These are phyloP conservation scores for Apocheima hispidaria DNA, from an alignment of 2,888 invertebrate genomes.

Conservation along the genomic window DNA sequence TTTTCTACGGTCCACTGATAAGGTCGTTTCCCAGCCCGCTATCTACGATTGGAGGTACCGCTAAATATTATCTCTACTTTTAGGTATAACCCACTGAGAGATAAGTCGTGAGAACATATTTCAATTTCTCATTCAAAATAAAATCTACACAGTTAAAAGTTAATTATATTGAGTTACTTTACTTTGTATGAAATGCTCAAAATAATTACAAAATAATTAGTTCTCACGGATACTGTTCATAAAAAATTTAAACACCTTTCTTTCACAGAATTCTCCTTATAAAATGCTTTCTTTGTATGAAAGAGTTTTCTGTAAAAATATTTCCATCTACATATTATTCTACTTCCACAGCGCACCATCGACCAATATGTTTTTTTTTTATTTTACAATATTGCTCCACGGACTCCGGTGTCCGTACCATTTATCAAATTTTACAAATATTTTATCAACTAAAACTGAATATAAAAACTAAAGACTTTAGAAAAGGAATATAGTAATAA, in stretches of 20 bases:
- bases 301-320: background rate
- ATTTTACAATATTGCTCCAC: no score
- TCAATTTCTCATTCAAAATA: slow-evolving; percentile 8
- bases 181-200: slow-evolving; percentile 13
- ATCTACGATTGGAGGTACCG: slow-evolving; percentile 12
- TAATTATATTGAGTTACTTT: slow-evolving; percentile 4
- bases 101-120: slow-evolving; percentile 23
- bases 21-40: slow-evolving; percentile 24
- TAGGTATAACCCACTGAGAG: slow-evolving; percentile 7
- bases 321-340: background rate
- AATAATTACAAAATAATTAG: background rate
- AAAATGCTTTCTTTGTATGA: background rate
- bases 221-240: slow-evolving; percentile 8
- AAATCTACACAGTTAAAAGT: slow-evolving; percentile 2
- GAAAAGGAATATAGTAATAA: no score
- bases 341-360: no score
- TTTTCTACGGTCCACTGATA: slow-evolving; percentile 25
- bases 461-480: no score
- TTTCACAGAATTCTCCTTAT: no score
- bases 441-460: no score
- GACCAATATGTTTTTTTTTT: no score
- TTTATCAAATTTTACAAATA: no score
- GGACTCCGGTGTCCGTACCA: no score
- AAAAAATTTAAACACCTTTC: no score
- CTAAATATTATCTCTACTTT: slow-evolving; percentile 19